These are phyloP conservation scores for Drosophila sturtevanti DNA, from an alignment of 1,140 invertebrate genomes.

Conservation along the genomic window DNA sequence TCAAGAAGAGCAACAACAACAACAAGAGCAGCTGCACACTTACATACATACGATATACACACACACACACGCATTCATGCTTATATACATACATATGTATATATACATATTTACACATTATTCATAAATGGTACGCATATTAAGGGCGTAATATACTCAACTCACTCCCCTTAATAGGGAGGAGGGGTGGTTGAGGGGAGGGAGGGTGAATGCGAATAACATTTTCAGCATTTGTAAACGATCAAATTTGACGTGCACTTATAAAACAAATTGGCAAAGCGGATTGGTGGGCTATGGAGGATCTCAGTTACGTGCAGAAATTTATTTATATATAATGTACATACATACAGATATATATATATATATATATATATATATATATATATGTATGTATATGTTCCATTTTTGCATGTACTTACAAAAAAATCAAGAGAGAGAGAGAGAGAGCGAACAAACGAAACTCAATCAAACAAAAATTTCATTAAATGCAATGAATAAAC, in stretches of 20 bases:
- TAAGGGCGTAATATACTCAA: constrained; percentile 1
- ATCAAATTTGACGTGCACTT: constrained; percentile 76
- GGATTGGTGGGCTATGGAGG: not conserved
- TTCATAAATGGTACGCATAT: constrained; percentile 67
- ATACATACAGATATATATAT: not conserved
- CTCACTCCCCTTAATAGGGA: not conserved
- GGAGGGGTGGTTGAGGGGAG: not conserved
- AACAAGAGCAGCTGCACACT: not conserved
- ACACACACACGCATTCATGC: constrained; percentile 4
- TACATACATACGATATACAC: not conserved
- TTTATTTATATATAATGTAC: constrained; percentile 54
- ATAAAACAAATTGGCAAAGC: constrained; percentile 58
- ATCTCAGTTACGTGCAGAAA: constrained; percentile 51
- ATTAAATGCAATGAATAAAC: constrained; percentile 61
- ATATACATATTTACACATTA: constrained; percentile 44
- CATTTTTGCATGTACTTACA: constrained; percentile 49
- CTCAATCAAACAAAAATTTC: constrained; percentile 38
- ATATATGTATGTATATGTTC: constrained; percentile 28
- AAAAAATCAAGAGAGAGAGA: constrained; percentile 7
- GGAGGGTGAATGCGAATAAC: constrained; percentile 8
- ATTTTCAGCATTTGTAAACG: constrained; percentile 58
- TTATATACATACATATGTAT: constrained; percentile 10
- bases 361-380: constrained; percentile 59
- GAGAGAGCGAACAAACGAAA: not conserved
- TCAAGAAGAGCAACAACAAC: constrained; percentile 10